These are phyloP conservation scores for Eutrigla gurnardus DNA, from an alignment of 2,797 vertebrate species.

Conservation along the genomic window DNA sequence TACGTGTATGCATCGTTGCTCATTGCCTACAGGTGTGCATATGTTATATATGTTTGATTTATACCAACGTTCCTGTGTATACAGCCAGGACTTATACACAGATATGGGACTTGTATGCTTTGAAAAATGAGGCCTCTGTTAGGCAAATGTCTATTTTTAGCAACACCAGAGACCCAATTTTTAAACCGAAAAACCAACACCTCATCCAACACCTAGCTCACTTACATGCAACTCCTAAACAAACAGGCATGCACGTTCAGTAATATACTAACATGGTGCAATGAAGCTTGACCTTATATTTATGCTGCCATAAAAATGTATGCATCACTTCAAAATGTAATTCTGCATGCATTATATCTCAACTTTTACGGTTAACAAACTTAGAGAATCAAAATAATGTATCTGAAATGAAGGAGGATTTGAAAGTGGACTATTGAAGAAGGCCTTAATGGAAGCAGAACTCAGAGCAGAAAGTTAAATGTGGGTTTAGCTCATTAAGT, in stretches of 20 bases:
- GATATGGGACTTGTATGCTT: constrained; percentile 34
- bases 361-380: neutral
- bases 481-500: neutral
- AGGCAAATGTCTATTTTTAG: constrained; percentile 47
- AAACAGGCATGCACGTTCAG: constrained; percentile 16
- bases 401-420: neutral
- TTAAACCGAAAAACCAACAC: constrained; percentile 34
- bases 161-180: constrained; percentile 35
- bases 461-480: neutral
- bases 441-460: neutral
- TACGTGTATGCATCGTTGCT: constrained; percentile 38
- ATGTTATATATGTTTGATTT: constrained; percentile 36
- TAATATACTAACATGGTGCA: constrained; percentile 1
- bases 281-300: neutral
- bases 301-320: neutral
- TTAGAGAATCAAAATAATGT: neutral
- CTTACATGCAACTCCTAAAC: constrained; percentile 6
- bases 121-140: constrained; percentile 52
- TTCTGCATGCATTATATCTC: neutral
- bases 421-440: neutral
- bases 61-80: constrained; percentile 29
- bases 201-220: constrained; percentile 5
- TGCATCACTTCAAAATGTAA: constrained; percentile 4
- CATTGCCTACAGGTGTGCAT: constrained; percentile 39
- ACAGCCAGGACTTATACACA: constrained; percentile 32